phyloP scores from a whole-genome alignment of 53 echinoderm and acorn worm species.

The Mesocentrotus franciscanus region DNA sequence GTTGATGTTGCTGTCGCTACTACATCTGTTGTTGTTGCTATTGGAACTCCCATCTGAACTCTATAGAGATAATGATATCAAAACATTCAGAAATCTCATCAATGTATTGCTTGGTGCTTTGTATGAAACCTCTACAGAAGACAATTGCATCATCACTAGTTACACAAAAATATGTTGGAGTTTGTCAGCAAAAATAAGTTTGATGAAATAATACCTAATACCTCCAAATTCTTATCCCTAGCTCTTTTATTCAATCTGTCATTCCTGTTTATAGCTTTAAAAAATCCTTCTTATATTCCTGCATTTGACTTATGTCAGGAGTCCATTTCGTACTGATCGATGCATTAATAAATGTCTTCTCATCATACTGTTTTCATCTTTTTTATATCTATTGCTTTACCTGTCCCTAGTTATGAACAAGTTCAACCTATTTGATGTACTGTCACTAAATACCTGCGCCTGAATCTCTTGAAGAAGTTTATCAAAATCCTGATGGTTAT shows the following conservation, averaged over 20 bases:
- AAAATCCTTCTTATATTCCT: not conserved
- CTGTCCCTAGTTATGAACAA: too few relatives aligned
- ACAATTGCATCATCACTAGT: not conserved
- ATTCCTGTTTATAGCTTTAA: not conserved
- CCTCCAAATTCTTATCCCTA: not conserved
- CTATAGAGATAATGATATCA: not conserved
- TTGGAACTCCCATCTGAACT: not conserved
- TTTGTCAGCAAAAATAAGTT: not conserved
- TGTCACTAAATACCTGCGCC: not conserved
- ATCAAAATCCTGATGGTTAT: conserved; percentile 62
- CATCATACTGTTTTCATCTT: not conserved
- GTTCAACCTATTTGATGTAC: too few relatives aligned
- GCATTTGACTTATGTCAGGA: not conserved
- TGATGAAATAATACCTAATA: not conserved
- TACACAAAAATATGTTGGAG: not conserved
- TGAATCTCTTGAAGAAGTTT: conserved; percentile 62
- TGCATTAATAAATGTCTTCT: not conserved
- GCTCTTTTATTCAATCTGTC: too few relatives aligned
- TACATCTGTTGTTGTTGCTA: not conserved
- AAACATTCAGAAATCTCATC: not conserved
- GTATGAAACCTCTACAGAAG: not conserved
- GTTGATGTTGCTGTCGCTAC: not conserved
- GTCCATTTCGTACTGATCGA: not conserved
- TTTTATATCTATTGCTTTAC: not conserved
- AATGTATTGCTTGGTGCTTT: not conserved